phyloP scores from a whole-genome alignment of 35 echinoderm and acorn worm species.

The Eucidaris tribuloides region DNA sequence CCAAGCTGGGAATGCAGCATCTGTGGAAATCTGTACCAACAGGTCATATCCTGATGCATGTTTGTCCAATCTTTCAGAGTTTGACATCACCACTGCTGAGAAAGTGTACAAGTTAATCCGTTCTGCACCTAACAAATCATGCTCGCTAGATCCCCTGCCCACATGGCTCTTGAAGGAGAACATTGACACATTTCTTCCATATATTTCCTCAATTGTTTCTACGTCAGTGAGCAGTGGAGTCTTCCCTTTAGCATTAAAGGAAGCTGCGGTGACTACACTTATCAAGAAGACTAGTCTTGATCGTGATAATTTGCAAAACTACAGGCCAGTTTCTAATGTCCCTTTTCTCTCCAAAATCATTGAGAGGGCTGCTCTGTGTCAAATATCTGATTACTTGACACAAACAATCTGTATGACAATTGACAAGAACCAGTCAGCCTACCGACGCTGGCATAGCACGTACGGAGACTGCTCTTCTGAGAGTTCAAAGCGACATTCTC shows the following conservation, averaged over 20 bases:
- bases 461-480: constrained; percentile 41
- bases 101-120: constrained; percentile 19
- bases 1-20: neutral
- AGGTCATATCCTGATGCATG: too few relatives aligned
- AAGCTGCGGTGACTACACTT: constrained; percentile 19
- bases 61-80: neutral
- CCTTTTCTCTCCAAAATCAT: too few relatives aligned
- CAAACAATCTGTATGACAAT: constrained; percentile 13
- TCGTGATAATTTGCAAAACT: neutral
- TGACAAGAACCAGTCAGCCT: too few relatives aligned
- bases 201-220: too few relatives aligned
- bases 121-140: constrained; percentile 9
- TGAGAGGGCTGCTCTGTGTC: too few relatives aligned
- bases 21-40: neutral
- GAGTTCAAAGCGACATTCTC: too few relatives aligned
- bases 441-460: too few relatives aligned
- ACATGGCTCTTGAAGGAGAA: too few relatives aligned
- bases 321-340: too few relatives aligned
- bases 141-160: constrained; percentile 13
- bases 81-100: neutral
- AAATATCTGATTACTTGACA: neutral
- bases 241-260: constrained; percentile 11
- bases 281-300: constrained; percentile 37
- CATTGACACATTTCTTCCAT: too few relatives aligned
- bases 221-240: too few relatives aligned